Percentiles rank a stretch among this genome's conserved stretches.
phyloP scores from a whole-genome alignment of 92 coral and sea anemone species.

The Palythoa caribaeorum region DNA sequence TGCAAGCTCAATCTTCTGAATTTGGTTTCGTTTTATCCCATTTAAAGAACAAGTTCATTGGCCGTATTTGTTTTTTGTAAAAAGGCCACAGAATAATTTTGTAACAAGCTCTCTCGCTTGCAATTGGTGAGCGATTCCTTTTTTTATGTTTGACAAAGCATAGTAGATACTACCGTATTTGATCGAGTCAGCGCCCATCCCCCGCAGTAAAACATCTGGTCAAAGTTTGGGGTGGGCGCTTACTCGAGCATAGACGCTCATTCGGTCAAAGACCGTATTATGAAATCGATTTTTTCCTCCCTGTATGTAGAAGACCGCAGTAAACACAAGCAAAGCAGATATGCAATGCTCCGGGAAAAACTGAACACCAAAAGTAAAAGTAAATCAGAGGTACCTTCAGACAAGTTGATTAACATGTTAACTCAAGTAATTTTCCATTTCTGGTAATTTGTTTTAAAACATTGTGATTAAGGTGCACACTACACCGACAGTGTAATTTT shows the following conservation, averaged over 20 bases:
- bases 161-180: no score
- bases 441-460: not conserved
- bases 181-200: no score
- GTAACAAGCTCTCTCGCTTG: no score
- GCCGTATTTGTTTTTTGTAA: no score
- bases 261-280: not conserved
- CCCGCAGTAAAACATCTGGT: no score
- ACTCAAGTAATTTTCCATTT: not conserved
- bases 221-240: not conserved
- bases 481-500: not conserved
- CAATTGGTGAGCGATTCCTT: no score
- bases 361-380: not conserved
- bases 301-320: not conserved
- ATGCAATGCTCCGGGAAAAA: slow-evolving; percentile 25
- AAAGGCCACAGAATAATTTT: no score
- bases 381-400: not conserved
- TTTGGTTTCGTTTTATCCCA: no score
- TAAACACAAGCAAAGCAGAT: slow-evolving; percentile 26
- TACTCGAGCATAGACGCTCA: no score
- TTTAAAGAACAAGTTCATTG: no score
- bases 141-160: no score
- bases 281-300: not conserved
- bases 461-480: not conserved
- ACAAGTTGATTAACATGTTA: not conserved
- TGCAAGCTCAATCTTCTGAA: no score